Base-by-base conservation (phyloP, 1,140 invertebrate genomes). In the Ceratina australensis region DNA sequence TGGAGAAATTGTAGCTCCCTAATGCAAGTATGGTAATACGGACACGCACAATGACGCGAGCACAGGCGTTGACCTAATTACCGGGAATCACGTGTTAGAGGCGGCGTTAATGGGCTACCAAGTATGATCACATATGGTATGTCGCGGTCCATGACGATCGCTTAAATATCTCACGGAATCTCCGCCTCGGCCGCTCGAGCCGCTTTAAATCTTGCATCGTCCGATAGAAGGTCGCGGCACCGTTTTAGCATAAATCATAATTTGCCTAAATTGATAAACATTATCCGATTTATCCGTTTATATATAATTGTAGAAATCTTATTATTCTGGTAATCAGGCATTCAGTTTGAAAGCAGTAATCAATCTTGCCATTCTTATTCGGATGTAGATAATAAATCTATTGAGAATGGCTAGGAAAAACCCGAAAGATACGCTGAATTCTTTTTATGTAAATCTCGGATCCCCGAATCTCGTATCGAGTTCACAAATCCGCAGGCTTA, bases 21-120 rank as follows among this genome's bases (percentile, higher is more conserved):
- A 33, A 33, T 18, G 49, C 5, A 16, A 54, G 28, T 57, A 50
- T 61, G 56, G 33, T 83, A 68, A 78, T 59, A 80, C 26, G 72
- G 24, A 20, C 52, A 24, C 65, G 68, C 54, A 79, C 56, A 71
- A 83, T 60, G 24, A n/a, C 69, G 54, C 59, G 66, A 73, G 59
- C 57, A 47, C 67, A 72, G 69, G 67, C 68, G 81, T 80, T 79
- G 82, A 84, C 82, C 82, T 71, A 80, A 84, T 84, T 84, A 84
- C 64, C 50, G 50, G 10, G 61, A 65, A 59, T 84, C 64, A 71
- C 72, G 57, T 72, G 65, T 65, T 57, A 57, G 72, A 67, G 50
- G 65, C 71, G 72, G 71, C 78, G 65, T 73, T 84, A 80, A 84
- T 77, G 68, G 54, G 54, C 72, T 69, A 64, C 66, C 77, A n/a